Percentiles rank a stretch among this genome's conserved stretches.
These are phyloP conservation scores for Clitarchus hookeri DNA, from an alignment of 2,888 invertebrate species.

Conservation along the genomic window DNA sequence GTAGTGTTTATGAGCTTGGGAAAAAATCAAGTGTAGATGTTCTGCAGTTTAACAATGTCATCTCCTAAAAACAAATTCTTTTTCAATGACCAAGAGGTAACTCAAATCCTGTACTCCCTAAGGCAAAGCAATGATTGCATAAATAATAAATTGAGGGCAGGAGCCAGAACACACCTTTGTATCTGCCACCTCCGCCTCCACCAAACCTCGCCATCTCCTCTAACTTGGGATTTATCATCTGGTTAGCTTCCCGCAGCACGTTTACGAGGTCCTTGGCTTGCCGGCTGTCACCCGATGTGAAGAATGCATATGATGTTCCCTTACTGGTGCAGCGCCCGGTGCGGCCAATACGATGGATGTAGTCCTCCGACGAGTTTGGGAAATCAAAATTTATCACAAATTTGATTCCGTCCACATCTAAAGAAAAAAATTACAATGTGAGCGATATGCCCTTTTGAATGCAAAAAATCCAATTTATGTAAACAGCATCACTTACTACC, in stretches of 20 bases:
- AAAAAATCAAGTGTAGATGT: no score
- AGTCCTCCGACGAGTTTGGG: slow-evolving; percentile 93
- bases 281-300: slow-evolving; percentile 84
- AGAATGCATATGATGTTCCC: slow-evolving; percentile 94
- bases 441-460: no score
- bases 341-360: slow-evolving; percentile 93
- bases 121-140: no score
- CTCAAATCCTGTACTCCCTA: no score
- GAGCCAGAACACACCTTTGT: not conserved
- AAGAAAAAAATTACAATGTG: slow-evolving; percentile 31
- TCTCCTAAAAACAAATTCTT: no score
- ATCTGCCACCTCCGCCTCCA: slow-evolving; percentile 64
- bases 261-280: slow-evolving; percentile 89
- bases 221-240: slow-evolving; percentile 85
- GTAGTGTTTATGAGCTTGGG: no score
- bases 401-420: slow-evolving; percentile 87
- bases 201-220: slow-evolving; percentile 74
- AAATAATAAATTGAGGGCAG: no score
- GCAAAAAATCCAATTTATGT: no score
- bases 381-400: slow-evolving; percentile 97
- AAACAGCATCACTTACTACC: no score
- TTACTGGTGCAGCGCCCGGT: slow-evolving; percentile 86
- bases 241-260: slow-evolving; percentile 88
- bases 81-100: no score
- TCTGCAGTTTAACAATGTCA: no score